A percentile compares a stretch with the other conserved stretches of the same genome.
Conservation (phyloP, 1,140 invertebrate species). For the Eubasilissa regina region DNA sequence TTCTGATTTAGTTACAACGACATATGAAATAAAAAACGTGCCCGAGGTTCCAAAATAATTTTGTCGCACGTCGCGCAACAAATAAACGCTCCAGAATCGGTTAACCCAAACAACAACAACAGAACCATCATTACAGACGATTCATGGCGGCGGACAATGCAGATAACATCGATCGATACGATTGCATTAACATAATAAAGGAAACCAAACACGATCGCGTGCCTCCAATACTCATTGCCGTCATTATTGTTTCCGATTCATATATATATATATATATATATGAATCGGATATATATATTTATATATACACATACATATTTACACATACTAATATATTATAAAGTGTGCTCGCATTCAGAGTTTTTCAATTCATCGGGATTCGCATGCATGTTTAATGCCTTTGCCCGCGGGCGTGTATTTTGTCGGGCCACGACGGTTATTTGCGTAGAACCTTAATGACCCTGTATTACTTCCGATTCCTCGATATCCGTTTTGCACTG, state of each 20-base stretch:
- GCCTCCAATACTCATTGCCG: slow-evolving; percentile 7
- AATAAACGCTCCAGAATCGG: background rate
- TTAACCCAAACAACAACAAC: background rate
- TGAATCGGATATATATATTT: no score
- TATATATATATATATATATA: background rate
- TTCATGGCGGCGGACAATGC: slow-evolving; percentile 38
- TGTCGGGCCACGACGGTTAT: background rate
- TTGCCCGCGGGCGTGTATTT: background rate
- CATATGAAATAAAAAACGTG: no score
- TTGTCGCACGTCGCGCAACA: background rate
- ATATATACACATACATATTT: background rate
- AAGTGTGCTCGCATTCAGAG: background rate
- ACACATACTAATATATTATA: background rate
- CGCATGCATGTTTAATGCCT: slow-evolving; percentile 5
- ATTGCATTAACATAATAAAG: slow-evolving; percentile 45
- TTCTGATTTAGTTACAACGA: no score
- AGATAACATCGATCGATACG: slow-evolving; percentile 42
- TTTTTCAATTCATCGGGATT: background rate
- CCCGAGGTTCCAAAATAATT: background rate
- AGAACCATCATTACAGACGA: slow-evolving; percentile 19
- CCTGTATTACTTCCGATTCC: background rate
- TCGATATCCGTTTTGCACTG: background rate
- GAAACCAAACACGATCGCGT: slow-evolving; percentile 29
- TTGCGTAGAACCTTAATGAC: background rate
- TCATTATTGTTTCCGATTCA: slow-evolving; percentile 14